Conservation (phyloP, 1,140 invertebrate species). For the Zaprionus camerounensis region DNA sequence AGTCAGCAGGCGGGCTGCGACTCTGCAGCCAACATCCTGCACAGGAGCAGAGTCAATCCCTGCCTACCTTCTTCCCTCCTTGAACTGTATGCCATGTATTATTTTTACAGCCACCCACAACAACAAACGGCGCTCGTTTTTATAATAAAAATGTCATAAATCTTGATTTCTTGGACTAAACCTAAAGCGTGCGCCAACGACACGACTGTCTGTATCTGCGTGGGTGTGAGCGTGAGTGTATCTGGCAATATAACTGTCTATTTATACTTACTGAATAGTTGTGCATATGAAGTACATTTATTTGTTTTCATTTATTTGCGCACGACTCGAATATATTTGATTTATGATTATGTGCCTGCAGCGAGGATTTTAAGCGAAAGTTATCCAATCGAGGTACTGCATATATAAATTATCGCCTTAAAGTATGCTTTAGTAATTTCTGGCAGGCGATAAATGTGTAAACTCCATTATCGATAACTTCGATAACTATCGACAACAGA, state of each 20-base stretch:
- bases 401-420: neutral
- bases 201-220: constrained; percentile 17
- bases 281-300: constrained; percentile 78
- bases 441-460: neutral
- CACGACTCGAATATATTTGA: constrained; percentile 51
- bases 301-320: constrained; percentile 80
- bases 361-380: neutral
- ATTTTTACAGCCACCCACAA: constrained; percentile 50
- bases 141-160: constrained; percentile 84
- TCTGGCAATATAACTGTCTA: constrained; percentile 75
- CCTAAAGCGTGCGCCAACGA: constrained; percentile 71
- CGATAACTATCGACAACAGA: neutral
- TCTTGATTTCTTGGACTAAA: constrained; percentile 82
- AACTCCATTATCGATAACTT: neutral
- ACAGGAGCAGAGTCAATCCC: neutral
- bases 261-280: constrained; percentile 61
- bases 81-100: constrained; percentile 25
- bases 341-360: constrained; percentile 20
- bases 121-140: constrained; percentile 75
- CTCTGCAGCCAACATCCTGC: constrained; percentile 26
- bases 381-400: neutral
- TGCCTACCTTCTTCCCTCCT: neutral
- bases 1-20: constrained; percentile 57
- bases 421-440: neutral
- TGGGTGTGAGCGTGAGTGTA: constrained; percentile 9